Conservation (phyloP, 2,113 vertebrate species). For the Elanoides forficatus region DNA sequence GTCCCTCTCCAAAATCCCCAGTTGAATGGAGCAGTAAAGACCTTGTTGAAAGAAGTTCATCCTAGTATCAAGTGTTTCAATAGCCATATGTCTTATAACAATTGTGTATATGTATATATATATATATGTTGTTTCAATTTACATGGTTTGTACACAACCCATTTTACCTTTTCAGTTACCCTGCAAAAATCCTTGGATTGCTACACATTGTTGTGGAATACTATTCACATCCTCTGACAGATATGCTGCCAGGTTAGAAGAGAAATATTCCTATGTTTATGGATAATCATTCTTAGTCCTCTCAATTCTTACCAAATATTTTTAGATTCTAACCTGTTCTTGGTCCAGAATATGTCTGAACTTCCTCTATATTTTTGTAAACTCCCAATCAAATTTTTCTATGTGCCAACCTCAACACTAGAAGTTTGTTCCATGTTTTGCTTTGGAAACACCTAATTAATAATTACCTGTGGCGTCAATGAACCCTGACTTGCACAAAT, state of each 20-base stretch:
- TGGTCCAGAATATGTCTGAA: neutral
- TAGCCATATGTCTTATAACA: neutral
- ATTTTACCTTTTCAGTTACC: neutral
- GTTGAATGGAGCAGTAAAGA: neutral
- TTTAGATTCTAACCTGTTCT: neutral
- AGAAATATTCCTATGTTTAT: neutral
- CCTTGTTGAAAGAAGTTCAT: neutral
- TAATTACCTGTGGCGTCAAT: constrained; percentile 8
- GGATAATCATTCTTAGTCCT: neutral
- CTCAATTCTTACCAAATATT: neutral
- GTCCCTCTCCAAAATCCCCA: neutral
- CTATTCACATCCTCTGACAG: neutral
- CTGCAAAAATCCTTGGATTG: neutral
- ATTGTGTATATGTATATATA: too few species aligned
- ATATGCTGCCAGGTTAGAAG: neutral
- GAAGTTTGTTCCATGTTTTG: constrained; percentile 31
- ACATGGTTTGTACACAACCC: neutral
- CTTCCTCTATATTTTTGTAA: neutral
- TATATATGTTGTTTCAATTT: neutral
- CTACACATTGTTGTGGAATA: neutral
- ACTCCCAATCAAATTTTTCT: neutral
- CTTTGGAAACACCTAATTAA: constrained; percentile 31
- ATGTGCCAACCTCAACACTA: neutral
- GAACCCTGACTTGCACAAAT: constrained; percentile 46
- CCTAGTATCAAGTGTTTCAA: neutral